Evolutionary conservation across 2,888 invertebrate genomes (phyloP), one percentile per base, ranked within the genome.

Genomic region (Cephus pulcher): DNA sequence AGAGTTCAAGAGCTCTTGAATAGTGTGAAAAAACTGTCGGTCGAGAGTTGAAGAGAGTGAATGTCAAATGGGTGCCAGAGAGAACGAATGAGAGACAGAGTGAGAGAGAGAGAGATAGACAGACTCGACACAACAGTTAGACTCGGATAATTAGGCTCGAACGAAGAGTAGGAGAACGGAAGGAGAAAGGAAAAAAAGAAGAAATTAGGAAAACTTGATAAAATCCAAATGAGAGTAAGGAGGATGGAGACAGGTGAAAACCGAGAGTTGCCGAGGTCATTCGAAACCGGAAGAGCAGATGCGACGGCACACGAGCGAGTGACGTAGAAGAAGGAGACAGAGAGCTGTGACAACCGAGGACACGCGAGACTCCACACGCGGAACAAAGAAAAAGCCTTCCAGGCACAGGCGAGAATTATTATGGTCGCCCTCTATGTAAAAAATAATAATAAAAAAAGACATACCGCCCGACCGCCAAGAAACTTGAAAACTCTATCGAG

Each of bases 401-500:
- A 56, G 56, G 56, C 56, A 56, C 56, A 23, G 56, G 23, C 56
- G 23, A 23, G 56, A 56, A 56, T 56, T 23, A 56, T 56, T 56
- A 56, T 56, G 23, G 23, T 56, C 23, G 23, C 23, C 23, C 9
- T 56, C 56, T 56, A 15, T 6, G 23, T 56, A 56, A 56, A 56
- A 40, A 40, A 40, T 2, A 40, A 40, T 9, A 34, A 40, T 15
- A 40, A 6, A 40, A 15, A 56, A 56, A 56, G 1, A 32, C 71
- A 71, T 71, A 71, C 15, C 71, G 32, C 71, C 30, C 71, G 32
- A 12, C 71, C 71, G 33, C 71, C 6, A 32, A 23, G 33, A 32
- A 71, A 71, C n/a, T 34, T 37, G 32, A 35, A 37, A 37, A 35
- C 74, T 74, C 35, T 37, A 34, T 74, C 74, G 74, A 74, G 37